Percentiles rank a stretch among this genome's conserved stretches.
Evolutionary conservation across 2,113 vertebrate genomes (phyloP).

Genomic region (Ptilorrhoa leucosticta): DNA sequence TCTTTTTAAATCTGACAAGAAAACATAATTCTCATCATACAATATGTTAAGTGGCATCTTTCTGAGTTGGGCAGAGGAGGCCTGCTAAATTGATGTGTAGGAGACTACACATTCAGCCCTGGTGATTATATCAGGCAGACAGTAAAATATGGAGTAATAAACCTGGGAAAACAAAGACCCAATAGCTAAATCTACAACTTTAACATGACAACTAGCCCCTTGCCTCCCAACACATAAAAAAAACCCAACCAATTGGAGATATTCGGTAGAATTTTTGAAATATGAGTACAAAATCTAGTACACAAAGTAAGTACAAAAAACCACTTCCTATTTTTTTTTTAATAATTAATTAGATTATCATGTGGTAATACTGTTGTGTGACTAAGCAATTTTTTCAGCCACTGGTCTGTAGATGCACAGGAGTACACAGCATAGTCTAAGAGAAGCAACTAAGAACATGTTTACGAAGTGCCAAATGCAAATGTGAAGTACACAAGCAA

Average conservation of each 20-base stretch:
- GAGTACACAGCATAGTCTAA: background rate
- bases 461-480: background rate
- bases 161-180: background rate
- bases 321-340: background rate
- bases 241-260: fast-evolving
- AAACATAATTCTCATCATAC: background rate
- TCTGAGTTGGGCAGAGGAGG: background rate
- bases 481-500: background rate
- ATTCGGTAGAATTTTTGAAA: background rate
- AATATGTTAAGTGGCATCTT: background rate
- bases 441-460: background rate
- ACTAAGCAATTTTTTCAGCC: background rate
- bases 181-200: background rate
- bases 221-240: background rate
- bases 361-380: background rate
- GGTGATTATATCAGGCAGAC: background rate
- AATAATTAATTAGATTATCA: background rate
- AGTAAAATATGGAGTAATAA: background rate
- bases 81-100: background rate
- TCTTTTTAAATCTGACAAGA: background rate
- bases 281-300: background rate
- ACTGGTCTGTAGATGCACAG: background rate
- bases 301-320: background rate
- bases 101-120: background rate
- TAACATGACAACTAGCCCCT: background rate